Conservation (phyloP, 2,113 vertebrate species). For the Poeciliopsis turrubarensis region DNA sequence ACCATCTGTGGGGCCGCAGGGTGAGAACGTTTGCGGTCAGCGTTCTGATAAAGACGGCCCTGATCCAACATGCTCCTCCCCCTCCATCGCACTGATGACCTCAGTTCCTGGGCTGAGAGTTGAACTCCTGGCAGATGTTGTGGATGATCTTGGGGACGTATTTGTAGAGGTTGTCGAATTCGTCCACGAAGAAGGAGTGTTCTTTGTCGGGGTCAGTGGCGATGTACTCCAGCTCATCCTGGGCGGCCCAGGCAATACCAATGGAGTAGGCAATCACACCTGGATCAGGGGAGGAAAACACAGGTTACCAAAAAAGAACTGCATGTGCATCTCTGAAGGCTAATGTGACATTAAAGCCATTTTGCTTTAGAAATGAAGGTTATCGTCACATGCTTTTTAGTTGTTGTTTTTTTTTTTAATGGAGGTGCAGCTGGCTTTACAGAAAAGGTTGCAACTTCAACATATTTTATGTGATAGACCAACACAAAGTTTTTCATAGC, state of each 20-base stretch:
- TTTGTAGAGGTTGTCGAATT: constrained; percentile 93
- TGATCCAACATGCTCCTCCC: background rate
- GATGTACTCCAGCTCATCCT: constrained; percentile 95
- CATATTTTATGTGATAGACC: no score
- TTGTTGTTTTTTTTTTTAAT: no score
- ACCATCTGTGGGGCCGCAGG: constrained; percentile 42
- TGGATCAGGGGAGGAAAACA: constrained; percentile 63
- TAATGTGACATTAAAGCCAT: background rate
- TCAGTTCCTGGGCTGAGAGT: constrained; percentile 96
- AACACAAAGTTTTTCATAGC: no score
- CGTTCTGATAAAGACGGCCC: constrained; percentile 29
- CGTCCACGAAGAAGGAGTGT: constrained; percentile 97
- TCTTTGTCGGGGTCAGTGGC: constrained; percentile 92
- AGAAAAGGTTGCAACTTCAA: no score
- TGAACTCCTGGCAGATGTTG: constrained; percentile 98
- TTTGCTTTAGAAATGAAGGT: background rate
- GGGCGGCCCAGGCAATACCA: constrained; percentile 94
- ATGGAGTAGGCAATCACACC: constrained; percentile 94
- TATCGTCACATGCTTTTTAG: no score
- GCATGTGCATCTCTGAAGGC: constrained; percentile 3
- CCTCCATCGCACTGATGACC: background rate
- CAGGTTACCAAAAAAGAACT: constrained; percentile 24
- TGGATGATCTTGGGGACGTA: constrained; percentile 89
- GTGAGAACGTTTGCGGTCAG: constrained; percentile 51
- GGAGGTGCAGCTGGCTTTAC: no score